Base-by-base conservation (phyloP, 2,888 invertebrate species). In the Pseudeuparius sepicola region DNA sequence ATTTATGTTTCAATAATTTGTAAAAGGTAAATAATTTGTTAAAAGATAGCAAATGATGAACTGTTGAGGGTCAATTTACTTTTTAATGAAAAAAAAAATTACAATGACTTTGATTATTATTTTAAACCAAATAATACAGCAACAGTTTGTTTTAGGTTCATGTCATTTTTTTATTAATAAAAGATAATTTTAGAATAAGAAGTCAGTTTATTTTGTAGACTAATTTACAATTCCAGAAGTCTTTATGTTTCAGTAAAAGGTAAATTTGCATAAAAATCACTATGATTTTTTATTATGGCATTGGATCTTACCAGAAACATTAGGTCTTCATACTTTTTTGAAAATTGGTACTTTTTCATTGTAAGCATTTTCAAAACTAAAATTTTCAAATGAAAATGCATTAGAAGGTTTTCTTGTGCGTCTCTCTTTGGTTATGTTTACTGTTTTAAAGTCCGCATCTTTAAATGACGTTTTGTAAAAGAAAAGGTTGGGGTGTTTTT, bases 401-500 rank as follows among this genome's bases (percentile, higher is more conserved):
- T 6, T 20, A 20, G n/a, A n/a, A n/a, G 20, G 20, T 7, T 31
- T 31, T 23, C 31, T 31, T 31, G 31, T 20, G 6, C 32, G n/a
- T 9, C 20, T 32, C 14, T 23, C 5, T 20, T 20, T 20, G 13
- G 16, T 13, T 12, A 2, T n/a, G 12, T 10, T 32, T 7, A 32
- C 32, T 14, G 5, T 9, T 24, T 24, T 32, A 10, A 12, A 32
- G n/a, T 32, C 32, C 9, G n/a, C 3, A 6, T 24, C 32, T 25
- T 32, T 32, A n/a, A 32, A 32, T n/a, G 24, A 32, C 4, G 24
- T 25, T 32, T 32, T 32, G 24, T 32, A 32, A 10, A 4, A 32
- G 14, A 32, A 32, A 11, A 5, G 5, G 24, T 24, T 11, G n/a
- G 4, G 14, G 14, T 32, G 9, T 7, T 18, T 23, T 23, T 18